Conservation (phyloP, 2,797 vertebrate genomes). For the Linurgus olivaceus region DNA sequence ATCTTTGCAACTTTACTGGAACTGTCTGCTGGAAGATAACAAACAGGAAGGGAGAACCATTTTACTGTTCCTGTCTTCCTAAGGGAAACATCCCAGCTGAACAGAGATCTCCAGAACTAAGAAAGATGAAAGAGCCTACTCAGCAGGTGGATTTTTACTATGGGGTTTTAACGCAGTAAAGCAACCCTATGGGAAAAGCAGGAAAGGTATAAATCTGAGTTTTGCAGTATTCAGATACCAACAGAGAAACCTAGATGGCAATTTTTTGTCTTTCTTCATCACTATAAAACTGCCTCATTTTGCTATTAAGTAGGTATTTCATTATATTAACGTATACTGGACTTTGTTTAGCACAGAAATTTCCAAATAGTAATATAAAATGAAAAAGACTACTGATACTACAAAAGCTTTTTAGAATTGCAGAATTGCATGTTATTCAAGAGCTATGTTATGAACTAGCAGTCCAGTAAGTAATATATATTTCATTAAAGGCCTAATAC, state of each 20-base stretch:
- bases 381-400: conserved; percentile 45
- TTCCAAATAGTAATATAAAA: conserved; percentile 12
- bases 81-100: neutral
- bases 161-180: neutral
- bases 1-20: neutral
- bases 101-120: neutral
- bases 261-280: neutral
- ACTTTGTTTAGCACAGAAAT: conserved; percentile 15
- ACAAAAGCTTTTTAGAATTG: neutral
- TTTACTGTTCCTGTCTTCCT: neutral
- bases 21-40: neutral
- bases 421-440: neutral
- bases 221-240: neutral
- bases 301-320: neutral
- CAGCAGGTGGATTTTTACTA: neutral
- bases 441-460: conserved; percentile 6
- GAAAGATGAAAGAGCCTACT: neutral
- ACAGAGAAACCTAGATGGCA: neutral
- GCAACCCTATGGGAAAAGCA: neutral
- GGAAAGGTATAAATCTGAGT: neutral
- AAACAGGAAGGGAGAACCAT: neutral
- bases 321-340: neutral
- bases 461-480: conserved; percentile 21
- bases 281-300: neutral
- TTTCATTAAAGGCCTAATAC: conserved; percentile 31